Percentiles rank a stretch among this genome's conserved stretches.
Conservation (phyloP, 2,797 vertebrate species). For the Xerus rutilus region DNA sequence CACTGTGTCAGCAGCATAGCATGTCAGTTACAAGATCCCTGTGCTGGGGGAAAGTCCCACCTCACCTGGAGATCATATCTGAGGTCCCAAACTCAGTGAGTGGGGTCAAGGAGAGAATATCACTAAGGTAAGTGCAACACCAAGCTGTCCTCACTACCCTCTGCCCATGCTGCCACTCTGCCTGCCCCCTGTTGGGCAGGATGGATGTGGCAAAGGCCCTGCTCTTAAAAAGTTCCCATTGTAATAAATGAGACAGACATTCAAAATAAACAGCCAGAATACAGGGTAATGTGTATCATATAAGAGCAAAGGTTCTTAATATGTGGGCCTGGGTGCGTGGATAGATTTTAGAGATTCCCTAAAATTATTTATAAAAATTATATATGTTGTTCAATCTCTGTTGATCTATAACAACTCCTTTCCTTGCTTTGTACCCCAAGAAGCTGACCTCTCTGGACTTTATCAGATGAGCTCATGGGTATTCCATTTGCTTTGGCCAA, state of each 20-base stretch:
- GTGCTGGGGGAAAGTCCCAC: background rate
- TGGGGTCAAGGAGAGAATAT: background rate
- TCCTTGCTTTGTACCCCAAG: background rate
- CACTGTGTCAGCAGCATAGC: background rate
- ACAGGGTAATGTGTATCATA: background rate
- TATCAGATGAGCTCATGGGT: background rate
- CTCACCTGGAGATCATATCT: background rate
- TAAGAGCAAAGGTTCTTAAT: background rate
- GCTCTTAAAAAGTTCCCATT: background rate
- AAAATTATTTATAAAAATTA: background rate
- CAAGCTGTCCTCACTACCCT: background rate
- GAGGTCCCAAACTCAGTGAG: background rate
- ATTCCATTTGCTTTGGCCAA: conserved; percentile 29
- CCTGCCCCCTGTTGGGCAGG: no score
- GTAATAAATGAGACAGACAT: background rate
- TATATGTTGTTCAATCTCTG: background rate
- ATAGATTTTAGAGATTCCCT: background rate
- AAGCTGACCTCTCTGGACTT: background rate
- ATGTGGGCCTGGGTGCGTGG: background rate
- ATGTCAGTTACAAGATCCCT: background rate
- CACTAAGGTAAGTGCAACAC: background rate
- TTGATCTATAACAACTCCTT: background rate
- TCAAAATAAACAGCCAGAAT: background rate
- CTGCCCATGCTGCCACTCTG: background rate
- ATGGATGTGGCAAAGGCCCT: background rate